Evolutionary conservation across 2,113 vertebrate genomes (phyloP), one percentile per base, ranked within the genome.

Genomic region (Seriola dumerili): DNA sequence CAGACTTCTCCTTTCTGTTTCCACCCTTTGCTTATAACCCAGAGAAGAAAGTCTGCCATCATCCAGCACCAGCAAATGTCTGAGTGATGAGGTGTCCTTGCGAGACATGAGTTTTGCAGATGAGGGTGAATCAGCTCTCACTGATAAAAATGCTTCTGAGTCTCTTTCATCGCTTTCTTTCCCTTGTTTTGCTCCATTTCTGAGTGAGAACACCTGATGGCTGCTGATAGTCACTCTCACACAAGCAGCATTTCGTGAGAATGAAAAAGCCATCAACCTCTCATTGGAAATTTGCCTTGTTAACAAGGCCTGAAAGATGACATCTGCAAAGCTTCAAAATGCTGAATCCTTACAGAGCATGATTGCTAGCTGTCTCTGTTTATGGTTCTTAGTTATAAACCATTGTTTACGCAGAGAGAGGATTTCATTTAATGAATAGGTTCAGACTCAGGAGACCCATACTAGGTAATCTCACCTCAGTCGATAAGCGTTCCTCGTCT

Each of bases 361-460:
- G 83, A 95, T 68, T 87, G 85, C 83, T 73, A 23, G 76, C 76
- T 86, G 61, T 83, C 17, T 74, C 38, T 93, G 91, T 93, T 93
- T 89, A 87, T 68, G 79, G 69, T 88, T 88, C 84, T 87, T 66
- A 68, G 72, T 40, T 64, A 63, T 76, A 91, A 94, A 92, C 88
- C n/a, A 90, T 87, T 93, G 89, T 93, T 94, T 94, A 89, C 50
- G 84, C 83, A 65, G 71, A 69, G 16, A 70, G 74, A 70, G 17
- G 77, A 88, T 90, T 83, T 67, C 14, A 13, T 29, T 14, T 92
- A 94, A 93, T 92, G 86, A 92, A 38, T 12, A 71, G 89, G 72
- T 92, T 54, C 66, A 62, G 66, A 63, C 65, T 78, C 73, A 21
- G 50, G 34, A 14, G n/a, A 57, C 79, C 78, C 77, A 29, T 29